Evolutionary conservation across 2,113 vertebrate genomes (phyloP), one percentile per base, ranked within the genome.

Genomic region (Dinomys branickii): DNA sequence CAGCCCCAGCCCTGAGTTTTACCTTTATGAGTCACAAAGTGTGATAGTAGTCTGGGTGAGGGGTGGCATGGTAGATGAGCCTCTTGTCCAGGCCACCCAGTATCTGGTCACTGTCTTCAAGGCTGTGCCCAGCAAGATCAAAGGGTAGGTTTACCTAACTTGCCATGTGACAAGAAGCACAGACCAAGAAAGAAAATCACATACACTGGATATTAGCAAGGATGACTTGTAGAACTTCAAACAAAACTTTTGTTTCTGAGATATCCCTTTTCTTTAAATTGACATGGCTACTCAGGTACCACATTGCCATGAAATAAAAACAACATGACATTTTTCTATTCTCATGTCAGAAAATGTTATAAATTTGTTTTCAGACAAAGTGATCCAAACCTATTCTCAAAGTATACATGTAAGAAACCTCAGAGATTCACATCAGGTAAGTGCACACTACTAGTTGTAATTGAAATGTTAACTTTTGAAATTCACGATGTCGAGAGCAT

Each of bases 351-450:
- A 90, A 91, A 97, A 58, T 63, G 22, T 73, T 81, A 85, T 77
- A 90, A 94, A 90, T 77, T 38, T 80, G 41, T 59, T 96, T 65
- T 75, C 22, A 52, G 16, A 75, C 28, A 95, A 65, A 63, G 12
- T 67, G 35, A 83, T 54, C 11, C 41, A 95, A 96, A 93, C 78
- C 50, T 83, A 83, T 35, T n/a, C 35, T 35, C 11, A 41, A 95
- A 91, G 85, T 71, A 56, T 83, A 87, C 7, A 33, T 69, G 33
- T 78, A 77, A 93, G 69, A 52, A 4, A 14, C 5, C 16, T 83
- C 78, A 92, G 81, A 81, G n/a, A 38, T 78, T 50, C 6, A 3
- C 26, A 19, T 67, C 75, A 47, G 1, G 50, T n/a, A 81, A 35
- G 85, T 38, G 30, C 19, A 61, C 80, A 63, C 33, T 73, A 89